Evolutionary conservation across 2,888 invertebrate species (phyloP).

Genomic region (Cabera pusaria): DNA sequence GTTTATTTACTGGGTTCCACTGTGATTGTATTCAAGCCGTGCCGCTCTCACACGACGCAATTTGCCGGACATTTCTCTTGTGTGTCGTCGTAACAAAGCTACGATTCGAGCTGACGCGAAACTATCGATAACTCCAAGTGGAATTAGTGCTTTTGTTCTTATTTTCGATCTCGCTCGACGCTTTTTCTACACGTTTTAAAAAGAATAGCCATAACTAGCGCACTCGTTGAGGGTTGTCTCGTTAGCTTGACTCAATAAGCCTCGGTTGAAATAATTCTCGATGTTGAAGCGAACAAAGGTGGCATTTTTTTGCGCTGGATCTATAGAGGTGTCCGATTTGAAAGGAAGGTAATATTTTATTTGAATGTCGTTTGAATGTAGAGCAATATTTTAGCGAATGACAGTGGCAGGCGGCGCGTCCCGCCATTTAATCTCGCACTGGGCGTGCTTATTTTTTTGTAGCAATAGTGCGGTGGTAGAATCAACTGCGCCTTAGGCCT

Average conservation of each 20-base stretch:
- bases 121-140: slow-evolving; percentile 61
- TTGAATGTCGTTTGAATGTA: slow-evolving; percentile 53
- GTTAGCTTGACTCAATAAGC: slow-evolving; percentile 53
- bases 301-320: slow-evolving; percentile 29
- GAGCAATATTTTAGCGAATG: slow-evolving; percentile 60
- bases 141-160: slow-evolving; percentile 70
- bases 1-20: slow-evolving; percentile 15
- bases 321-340: slow-evolving; percentile 17
- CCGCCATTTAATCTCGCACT: slow-evolving; percentile 57
- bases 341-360: slow-evolving; percentile 46
- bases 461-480: slow-evolving; percentile 22
- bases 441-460: slow-evolving; percentile 53
- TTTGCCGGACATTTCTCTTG: slow-evolving; percentile 73
- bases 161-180: slow-evolving; percentile 36
- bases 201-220: slow-evolving; percentile 51
- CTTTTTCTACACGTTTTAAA: slow-evolving; percentile 37
- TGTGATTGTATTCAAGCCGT: slow-evolving; percentile 22
- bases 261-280: slow-evolving; percentile 50
- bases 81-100: slow-evolving; percentile 67
- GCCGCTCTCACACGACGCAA: slow-evolving; percentile 60
- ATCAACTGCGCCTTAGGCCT: slow-evolving; percentile 19
- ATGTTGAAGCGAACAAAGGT: slow-evolving; percentile 30
- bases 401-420: slow-evolving; percentile 48
- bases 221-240: slow-evolving; percentile 46
- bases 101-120: slow-evolving; percentile 63